Evolutionary conservation across 2,113 vertebrate species (phyloP).

Genomic region (Sisor rabdophorus): DNA sequence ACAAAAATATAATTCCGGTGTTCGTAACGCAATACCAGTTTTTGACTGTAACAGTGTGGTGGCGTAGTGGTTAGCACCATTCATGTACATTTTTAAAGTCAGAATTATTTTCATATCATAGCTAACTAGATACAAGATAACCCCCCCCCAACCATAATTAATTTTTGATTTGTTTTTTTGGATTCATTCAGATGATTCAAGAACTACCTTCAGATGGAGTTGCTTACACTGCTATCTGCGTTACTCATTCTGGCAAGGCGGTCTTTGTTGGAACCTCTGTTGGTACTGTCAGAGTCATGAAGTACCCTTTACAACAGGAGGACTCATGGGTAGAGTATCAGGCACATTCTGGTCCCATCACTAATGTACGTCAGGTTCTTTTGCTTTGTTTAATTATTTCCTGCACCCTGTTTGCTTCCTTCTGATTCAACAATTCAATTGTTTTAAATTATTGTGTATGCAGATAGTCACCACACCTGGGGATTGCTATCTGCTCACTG

Average conservation of each 20-base stretch:
- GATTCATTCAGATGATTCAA: background rate
- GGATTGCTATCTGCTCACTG: background rate
- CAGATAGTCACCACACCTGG: conserved; percentile 2
- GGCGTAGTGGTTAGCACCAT: too few relatives aligned
- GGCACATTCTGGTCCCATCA: conserved; percentile 15
- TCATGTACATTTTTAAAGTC: background rate
- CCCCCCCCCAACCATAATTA: too few relatives aligned
- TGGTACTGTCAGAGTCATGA: background rate
- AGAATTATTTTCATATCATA: background rate
- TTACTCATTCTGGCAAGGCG: background rate
- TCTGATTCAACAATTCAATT: background rate
- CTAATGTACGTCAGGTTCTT: background rate
- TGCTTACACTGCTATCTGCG: background rate
- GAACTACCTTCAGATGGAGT: background rate
- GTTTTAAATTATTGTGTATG: background rate
- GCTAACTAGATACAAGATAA: background rate
- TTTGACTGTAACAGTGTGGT: too few relatives aligned
- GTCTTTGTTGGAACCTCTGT: background rate
- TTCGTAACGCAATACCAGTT: too few relatives aligned
- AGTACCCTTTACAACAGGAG: background rate
- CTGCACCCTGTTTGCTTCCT: background rate
- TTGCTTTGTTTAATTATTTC: background rate
- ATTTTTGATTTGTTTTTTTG: background rate
- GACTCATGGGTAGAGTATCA: background rate
- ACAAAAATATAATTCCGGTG: too few relatives aligned